Evolutionary conservation across 2,797 vertebrate species (phyloP), one percentile per base, ranked within the genome.

Genomic region (Thaleichthys pacificus): DNA sequence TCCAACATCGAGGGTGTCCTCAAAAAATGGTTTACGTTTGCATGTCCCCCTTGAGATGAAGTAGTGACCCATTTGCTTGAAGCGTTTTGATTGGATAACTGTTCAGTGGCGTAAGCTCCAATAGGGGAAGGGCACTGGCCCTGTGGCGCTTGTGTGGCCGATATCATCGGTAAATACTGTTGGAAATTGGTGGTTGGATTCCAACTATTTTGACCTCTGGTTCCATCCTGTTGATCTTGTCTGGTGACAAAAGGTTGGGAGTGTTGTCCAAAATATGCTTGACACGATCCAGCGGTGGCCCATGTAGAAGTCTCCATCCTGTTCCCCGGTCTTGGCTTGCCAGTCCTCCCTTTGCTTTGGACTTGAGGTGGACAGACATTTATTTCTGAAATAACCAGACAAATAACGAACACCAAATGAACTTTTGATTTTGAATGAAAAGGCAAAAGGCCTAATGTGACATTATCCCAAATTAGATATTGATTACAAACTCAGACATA

Each of bases 81-180:
- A 0, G 24, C 65, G 56, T 82, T 75, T 22, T 12, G 12, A 24
- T 73, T n/a, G 68, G 70, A 26, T 7, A 3, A 68, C 26, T 73
- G 57, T 61, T 49, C 28, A 2, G 57, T 61, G 19, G 12, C 26
- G 21, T 68, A 24, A 30, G 11, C 26, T 67, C 60, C 71, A 78
- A n/a, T 32, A 3, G 7, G 28, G 28, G 28, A 30, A 30, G 28
- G 30, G 1, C 22, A 47, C 54, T 61, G 6, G 9, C 9, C 24
- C 14, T 1, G 57, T 9, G 68, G 74, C 19, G 5, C 6, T 35
- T 6, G 35, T 12, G 11, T 28, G 0, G 19, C 56, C 9, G 12
- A 9, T 26, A 70, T 70, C 5, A 0, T 5, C 3, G 3, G 17
- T 8, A 1, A 5, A 32, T 72, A 67, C 8, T 26, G 21, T 71